Evolutionary conservation across 2,113 vertebrate species (phyloP), one percentile per base, ranked within the genome.

Genomic region (Caranx melampygus): DNA sequence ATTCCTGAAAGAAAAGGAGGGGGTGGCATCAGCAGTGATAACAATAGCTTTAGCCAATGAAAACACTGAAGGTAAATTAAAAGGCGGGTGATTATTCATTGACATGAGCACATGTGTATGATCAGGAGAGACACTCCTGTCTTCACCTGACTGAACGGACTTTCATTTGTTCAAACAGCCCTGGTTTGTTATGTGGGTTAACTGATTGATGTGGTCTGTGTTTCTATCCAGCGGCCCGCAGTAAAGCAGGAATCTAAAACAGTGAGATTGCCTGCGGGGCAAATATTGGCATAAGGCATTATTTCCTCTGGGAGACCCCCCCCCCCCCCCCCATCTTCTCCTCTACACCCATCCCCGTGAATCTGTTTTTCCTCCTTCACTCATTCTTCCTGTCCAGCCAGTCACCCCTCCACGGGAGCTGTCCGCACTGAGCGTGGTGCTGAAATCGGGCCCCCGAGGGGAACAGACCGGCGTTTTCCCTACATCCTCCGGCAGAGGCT

Each of bases 1-100:
- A 49, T 99, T 97, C 97, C 98, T 99, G 92, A 93, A 94, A 94
- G 87, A 91, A 89, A 82, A 90, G 54, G 82, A 10, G 40, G 31
- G 0, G 67, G 33, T 68, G 60, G 77, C 61, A 57, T 84, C 60
- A 83, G 84, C 58, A 84, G 72, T 76, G 13, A 65, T 37, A 31
- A 42, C 26, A 78, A 7, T 0, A 42, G 20, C 52, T 35, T 31
- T 2, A 67, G 26, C 79, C 67, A 86, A 74, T 85, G 2, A 67
- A 49, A 80, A 68, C n/a, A 6, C 15, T 3, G 21, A 5, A 16
- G 31, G 58, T 18, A 37, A 54, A 69, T 7, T 18, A 31, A 37
- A 44, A 40, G 18, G 15, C 8, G 16, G 14, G 5, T 33, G 45
- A 68, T 55, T n/a, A 15, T 51, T 20, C 26, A 26, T 9, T 20